Evolutionary conservation across 2,888 invertebrate species (phyloP).

Genomic region (Agriopis aurantiaria): DNA sequence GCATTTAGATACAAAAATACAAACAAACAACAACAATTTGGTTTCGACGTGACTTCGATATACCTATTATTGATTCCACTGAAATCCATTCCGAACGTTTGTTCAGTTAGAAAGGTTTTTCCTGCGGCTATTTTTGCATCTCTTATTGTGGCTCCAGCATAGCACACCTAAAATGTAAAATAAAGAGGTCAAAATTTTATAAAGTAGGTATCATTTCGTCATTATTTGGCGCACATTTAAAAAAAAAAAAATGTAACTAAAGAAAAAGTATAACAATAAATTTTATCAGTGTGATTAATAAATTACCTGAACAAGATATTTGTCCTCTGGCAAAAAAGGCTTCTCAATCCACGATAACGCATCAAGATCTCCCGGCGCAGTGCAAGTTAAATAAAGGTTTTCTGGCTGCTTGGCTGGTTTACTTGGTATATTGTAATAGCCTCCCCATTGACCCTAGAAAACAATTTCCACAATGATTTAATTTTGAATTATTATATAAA

Average conservation of each 20-base stretch:
- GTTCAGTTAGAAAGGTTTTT: constrained; percentile 33
- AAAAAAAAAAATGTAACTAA: neutral
- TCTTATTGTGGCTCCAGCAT: constrained; percentile 52
- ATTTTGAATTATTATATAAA: neutral
- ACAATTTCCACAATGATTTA: neutral
- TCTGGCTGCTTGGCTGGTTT: constrained; percentile 53
- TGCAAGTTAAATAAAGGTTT: constrained; percentile 88
- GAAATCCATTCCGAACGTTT: constrained; percentile 57
- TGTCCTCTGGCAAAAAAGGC: constrained; percentile 38
- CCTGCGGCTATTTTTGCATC: constrained; percentile 52
- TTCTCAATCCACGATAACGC: constrained; percentile 90
- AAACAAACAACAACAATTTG: neutral
- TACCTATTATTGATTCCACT: constrained; percentile 59
- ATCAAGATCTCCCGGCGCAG: constrained; percentile 89
- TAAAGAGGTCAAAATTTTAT: neutral
- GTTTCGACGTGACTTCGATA: neutral
- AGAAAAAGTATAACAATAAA: too few relatives aligned
- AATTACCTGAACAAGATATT: constrained; percentile 57
- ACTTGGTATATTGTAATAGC: constrained; percentile 55
- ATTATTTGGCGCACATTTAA: too few relatives aligned
- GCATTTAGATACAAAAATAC: neutral
- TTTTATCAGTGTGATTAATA: neutral
- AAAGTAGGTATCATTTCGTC: neutral
- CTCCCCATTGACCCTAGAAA: constrained; percentile 68
- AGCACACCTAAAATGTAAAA: constrained; percentile 51